Evolutionary conservation across 2,888 invertebrate genomes (phyloP).

Genomic region (Chouioia cunea): DNA sequence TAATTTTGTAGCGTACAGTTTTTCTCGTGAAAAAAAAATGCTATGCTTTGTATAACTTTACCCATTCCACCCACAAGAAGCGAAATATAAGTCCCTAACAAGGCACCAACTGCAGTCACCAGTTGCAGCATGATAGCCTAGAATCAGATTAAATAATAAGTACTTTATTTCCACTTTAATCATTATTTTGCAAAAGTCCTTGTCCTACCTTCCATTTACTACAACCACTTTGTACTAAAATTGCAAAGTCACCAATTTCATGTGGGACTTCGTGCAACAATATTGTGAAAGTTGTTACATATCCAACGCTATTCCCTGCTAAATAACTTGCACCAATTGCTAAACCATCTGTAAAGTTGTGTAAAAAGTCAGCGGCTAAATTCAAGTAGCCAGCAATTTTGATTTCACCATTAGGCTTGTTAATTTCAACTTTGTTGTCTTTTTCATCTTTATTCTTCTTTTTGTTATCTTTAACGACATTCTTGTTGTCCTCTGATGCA

Average conservation of each 20-base stretch:
- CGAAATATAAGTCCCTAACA: conserved; percentile 92
- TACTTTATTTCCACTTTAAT: too few relatives aligned
- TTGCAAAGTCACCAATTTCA: conserved; percentile 99
- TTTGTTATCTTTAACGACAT: conserved; percentile 52
- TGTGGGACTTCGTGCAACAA: conserved; percentile 98
- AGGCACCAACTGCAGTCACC: conserved; percentile 93
- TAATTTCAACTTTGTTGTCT: conserved; percentile 35
- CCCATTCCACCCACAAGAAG: conserved; percentile 82
- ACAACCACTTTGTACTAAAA: conserved; percentile 97
- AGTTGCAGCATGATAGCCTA: conserved; percentile 95
- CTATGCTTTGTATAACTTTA: conserved; percentile 51
- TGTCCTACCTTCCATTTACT: conserved; percentile 80
- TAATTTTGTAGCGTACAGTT: too few relatives aligned
- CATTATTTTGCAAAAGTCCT: not conserved
- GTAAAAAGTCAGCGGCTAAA: conserved; percentile 97
- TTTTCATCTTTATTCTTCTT: conserved; percentile 44
- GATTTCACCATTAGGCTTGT: conserved; percentile 69
- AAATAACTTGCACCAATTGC: conserved; percentile 98
- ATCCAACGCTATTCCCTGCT: conserved; percentile 88
- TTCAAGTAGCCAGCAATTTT: conserved; percentile 95
- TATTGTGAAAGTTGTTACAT: conserved; percentile 95
- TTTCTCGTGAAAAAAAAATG: too few relatives aligned
- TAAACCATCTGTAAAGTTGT: conserved; percentile 99
- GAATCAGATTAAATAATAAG: conserved; percentile 6
- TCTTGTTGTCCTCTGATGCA: conserved; percentile 51